Conservation (phyloP, 2,797 vertebrate species). For the Triplophysa yarkandensis region DNA sequence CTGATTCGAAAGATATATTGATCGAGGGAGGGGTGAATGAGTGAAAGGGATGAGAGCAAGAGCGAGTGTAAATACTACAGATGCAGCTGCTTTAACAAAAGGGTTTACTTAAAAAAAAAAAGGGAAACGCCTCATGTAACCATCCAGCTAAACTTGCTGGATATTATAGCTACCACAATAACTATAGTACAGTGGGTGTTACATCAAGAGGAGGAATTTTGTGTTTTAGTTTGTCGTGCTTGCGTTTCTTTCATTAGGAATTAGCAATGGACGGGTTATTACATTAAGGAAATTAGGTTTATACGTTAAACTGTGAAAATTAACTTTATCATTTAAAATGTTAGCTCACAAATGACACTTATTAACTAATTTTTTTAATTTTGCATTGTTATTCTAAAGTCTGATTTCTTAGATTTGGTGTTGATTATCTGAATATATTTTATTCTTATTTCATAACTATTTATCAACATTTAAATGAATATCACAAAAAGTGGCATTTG, state of each 20-base stretch:
- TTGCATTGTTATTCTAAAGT: too few relatives aligned
- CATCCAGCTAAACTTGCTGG: not conserved
- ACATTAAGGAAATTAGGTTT: too few relatives aligned
- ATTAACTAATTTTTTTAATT: too few relatives aligned
- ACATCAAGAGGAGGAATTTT: not conserved
- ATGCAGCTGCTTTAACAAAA: conserved; percentile 15
- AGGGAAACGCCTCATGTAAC: conserved; percentile 19
- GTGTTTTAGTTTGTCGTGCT: too few relatives aligned
- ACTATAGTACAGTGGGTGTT: not conserved
- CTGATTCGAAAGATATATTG: conserved; percentile 5
- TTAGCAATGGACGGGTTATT: too few relatives aligned
- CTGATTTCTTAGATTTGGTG: too few relatives aligned
- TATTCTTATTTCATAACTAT: not conserved
- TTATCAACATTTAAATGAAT: not conserved
- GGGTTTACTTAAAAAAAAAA: not conserved
- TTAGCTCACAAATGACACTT: too few relatives aligned
- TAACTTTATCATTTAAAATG: too few relatives aligned
- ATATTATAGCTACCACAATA: conserved; percentile 7
- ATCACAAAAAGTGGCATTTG: not conserved
- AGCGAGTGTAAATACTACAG: conserved; percentile 23
- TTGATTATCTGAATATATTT: not conserved
- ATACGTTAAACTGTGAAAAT: too few relatives aligned
- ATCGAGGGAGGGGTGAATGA: conserved; percentile 3
- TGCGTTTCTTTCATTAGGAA: too few relatives aligned
- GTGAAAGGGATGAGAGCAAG: not conserved